A percentile compares a stretch with the other conserved stretches of the same genome.
Conservation (phyloP, 2,888 invertebrate species). For the Ormia ochracea region DNA sequence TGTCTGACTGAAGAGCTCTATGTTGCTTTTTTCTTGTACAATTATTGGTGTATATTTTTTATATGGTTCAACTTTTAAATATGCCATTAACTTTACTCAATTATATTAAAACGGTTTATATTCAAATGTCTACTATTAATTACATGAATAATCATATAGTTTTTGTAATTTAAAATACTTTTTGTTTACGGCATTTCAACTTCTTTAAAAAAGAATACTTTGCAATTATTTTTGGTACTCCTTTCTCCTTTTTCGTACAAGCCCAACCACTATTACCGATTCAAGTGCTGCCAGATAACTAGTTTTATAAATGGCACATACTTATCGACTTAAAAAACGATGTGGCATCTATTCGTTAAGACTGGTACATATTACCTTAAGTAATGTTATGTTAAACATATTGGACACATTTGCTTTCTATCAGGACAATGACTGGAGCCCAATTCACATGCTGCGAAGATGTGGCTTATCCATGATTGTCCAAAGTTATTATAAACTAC, state of each 20-base stretch:
- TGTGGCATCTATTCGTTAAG: background rate
- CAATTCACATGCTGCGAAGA: no score
- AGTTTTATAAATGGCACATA: background rate
- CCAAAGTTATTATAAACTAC: no score
- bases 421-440: no score
- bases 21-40: conserved; percentile 38
- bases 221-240: conserved; percentile 46
- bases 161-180: conserved; percentile 21
- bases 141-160: background rate
- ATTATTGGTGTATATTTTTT: conserved; percentile 28
- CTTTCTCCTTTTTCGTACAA: conserved; percentile 46
- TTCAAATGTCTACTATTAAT: background rate
- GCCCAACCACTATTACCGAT: conserved; percentile 22
- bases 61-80: conserved; percentile 26
- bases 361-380: background rate
- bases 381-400: no score
- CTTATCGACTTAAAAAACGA: background rate
- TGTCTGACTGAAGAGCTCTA: conserved; percentile 35
- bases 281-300: background rate
- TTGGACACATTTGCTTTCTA: no score
- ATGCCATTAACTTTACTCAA: background rate
- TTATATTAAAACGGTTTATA: background rate
- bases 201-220: conserved; percentile 34
- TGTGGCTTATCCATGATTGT: no score
- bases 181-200: conserved; percentile 54